These are phyloP conservation scores for Brachyhypopomus occidentalis DNA, from an alignment of 2,113 vertebrate species.

Conservation along the genomic window DNA sequence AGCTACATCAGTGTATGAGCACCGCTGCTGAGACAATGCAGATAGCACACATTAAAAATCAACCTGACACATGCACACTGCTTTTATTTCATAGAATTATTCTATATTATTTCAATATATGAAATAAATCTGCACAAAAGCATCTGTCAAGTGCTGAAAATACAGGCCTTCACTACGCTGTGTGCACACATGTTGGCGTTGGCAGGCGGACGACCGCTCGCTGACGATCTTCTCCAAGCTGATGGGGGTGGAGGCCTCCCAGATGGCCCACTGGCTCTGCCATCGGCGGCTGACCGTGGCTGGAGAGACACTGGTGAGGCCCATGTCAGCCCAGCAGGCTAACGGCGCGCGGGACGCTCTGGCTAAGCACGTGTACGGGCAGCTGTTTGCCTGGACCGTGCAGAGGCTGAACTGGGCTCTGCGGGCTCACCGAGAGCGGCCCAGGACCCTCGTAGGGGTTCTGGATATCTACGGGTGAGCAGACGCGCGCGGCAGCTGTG, in stretches of 20 bases:
- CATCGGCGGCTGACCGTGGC: slow-evolving; percentile 74
- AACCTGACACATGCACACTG: no score
- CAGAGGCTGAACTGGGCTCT: slow-evolving; percentile 75
- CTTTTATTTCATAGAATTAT: no score
- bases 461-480: slow-evolving; percentile 79
- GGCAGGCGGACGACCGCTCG: slow-evolving; percentile 66
- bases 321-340: slow-evolving; percentile 72
- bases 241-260: slow-evolving; percentile 70
- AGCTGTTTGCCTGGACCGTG: slow-evolving; percentile 76
- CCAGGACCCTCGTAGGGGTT: slow-evolving; percentile 73
- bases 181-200: not conserved
- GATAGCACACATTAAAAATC: no score
- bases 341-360: slow-evolving; percentile 70
- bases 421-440: slow-evolving; percentile 52
- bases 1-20: slow-evolving; percentile 71
- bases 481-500: not conserved
- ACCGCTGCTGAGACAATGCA: not conserved
- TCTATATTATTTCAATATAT: no score
- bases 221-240: slow-evolving; percentile 73
- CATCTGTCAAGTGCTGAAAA: not conserved
- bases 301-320: slow-evolving; percentile 74
- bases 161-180: not conserved
- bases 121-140: no score
- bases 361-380: slow-evolving; percentile 75
- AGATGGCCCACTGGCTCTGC: slow-evolving; percentile 79